Conservation (phyloP, 2,113 vertebrate genomes). For the Oreochromis niloticus region DNA sequence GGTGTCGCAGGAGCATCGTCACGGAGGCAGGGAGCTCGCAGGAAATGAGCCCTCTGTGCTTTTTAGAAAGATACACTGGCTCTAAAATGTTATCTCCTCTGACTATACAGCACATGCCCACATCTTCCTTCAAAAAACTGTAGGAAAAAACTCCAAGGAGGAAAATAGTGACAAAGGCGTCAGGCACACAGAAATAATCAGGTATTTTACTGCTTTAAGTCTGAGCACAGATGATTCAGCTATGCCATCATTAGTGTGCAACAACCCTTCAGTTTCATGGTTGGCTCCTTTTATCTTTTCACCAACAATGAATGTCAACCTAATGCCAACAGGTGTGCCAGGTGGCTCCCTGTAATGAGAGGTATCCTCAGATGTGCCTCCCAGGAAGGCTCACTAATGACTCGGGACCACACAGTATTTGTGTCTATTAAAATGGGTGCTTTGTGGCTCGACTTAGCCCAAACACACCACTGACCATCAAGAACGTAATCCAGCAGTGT, state of each 20-base stretch:
- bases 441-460: not conserved
- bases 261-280: not conserved
- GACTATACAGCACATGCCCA: not conserved
- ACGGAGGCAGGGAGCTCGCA: not conserved
- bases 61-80: not conserved
- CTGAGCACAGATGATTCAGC: not conserved
- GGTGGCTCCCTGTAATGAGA: not conserved
- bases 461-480: not conserved
- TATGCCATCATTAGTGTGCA: not conserved
- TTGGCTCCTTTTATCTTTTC: not conserved
- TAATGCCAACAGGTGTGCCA: not conserved
- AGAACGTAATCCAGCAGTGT: not conserved
- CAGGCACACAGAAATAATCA: not conserved
- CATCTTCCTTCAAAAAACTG: not conserved
- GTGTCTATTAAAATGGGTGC: not conserved
- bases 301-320: not conserved
- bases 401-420: not conserved
- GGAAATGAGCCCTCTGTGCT: not conserved
- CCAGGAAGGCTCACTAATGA: not conserved
- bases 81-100: not conserved
- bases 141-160: not conserved
- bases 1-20: not conserved
- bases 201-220: not conserved
- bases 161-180: not conserved
- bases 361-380: not conserved